Conservation (phyloP, 2,113 vertebrate species). For the Dicaeum eximium region DNA sequence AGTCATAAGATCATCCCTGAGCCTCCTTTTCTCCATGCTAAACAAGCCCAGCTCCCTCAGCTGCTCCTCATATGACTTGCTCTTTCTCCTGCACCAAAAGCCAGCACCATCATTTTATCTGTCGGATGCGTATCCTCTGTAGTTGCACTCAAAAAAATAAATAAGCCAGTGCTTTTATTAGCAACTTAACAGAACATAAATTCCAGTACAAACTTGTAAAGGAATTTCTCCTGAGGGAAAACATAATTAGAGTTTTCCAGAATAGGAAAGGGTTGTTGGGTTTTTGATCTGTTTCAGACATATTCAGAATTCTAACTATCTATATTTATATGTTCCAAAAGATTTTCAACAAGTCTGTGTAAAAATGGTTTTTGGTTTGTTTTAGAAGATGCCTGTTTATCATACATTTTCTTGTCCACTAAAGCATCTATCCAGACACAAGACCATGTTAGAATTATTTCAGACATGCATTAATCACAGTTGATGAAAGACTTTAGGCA, state of each 20-base stretch:
- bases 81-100: background rate
- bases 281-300: slow-evolving; percentile 10
- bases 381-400: slow-evolving; percentile 33
- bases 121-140: background rate
- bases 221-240: slow-evolving; percentile 37
- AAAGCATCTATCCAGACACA: slow-evolving; percentile 34
- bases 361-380: background rate
- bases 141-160: background rate
- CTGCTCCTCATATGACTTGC: background rate
- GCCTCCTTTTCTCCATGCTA: background rate
- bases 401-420: slow-evolving; percentile 27
- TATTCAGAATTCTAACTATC: slow-evolving; percentile 1
- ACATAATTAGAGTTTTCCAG: slow-evolving; percentile 28
- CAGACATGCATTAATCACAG: slow-evolving; percentile 45
- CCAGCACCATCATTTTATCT: background rate
- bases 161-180: background rate
- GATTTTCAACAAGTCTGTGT: slow-evolving; percentile 42
- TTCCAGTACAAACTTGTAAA: slow-evolving; percentile 40
- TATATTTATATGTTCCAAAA: slow-evolving; percentile 32
- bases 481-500: slow-evolving; percentile 56
- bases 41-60: background rate
- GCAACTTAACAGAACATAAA: slow-evolving; percentile 34
- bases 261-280: background rate
- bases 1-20: background rate
- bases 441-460: slow-evolving; percentile 32